A percentile compares a stretch with the other conserved stretches of the same genome.
Conservation (phyloP, 2,888 invertebrate species). For the Drosophila mettleri region DNA sequence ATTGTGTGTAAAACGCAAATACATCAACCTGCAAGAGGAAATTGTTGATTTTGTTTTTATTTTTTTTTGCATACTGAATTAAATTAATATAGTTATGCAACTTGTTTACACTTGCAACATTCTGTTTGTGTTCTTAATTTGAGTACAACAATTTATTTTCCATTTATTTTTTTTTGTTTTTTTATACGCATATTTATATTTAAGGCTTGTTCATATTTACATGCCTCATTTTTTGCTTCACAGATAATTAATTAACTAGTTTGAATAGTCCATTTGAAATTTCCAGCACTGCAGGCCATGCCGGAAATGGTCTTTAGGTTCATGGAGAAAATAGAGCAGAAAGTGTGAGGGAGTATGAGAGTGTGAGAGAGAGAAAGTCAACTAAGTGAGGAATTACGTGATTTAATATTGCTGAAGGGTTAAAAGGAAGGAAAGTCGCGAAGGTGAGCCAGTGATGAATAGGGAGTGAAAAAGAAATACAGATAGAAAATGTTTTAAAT, state of each 20-base stretch:
- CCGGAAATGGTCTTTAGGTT: too few relatives aligned
- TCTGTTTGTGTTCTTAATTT: slow-evolving; percentile 60
- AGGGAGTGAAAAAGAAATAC: too few relatives aligned
- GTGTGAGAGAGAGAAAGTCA: not conserved
- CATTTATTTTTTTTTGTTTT: slow-evolving; percentile 3
- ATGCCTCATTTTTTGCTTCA: not conserved
- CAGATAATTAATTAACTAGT: slow-evolving; percentile 9
- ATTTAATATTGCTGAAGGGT: too few relatives aligned
- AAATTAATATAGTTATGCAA: slow-evolving; percentile 55
- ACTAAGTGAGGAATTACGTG: too few relatives aligned
- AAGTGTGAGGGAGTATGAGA: not conserved
- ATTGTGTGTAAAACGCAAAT: slow-evolving; percentile 2
- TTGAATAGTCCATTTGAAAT: not conserved
- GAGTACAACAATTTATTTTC: slow-evolving; percentile 46
- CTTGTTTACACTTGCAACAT: slow-evolving; percentile 32
- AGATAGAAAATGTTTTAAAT: too few relatives aligned
- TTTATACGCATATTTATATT: not conserved
- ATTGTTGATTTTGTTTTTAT: not conserved
- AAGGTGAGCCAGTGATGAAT: too few relatives aligned
- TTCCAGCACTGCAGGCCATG: not conserved
- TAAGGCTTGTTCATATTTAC: not conserved
- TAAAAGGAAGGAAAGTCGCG: too few relatives aligned
- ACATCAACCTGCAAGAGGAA: slow-evolving; percentile 2
- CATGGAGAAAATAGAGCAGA: too few relatives aligned
- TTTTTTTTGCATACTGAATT: slow-evolving; percentile 18